A percentile compares a stretch with the other conserved stretches of the same genome.
phyloP scores from a whole-genome alignment of 2,113 vertebrate genomes.

The Thunnus maccoyii region DNA sequence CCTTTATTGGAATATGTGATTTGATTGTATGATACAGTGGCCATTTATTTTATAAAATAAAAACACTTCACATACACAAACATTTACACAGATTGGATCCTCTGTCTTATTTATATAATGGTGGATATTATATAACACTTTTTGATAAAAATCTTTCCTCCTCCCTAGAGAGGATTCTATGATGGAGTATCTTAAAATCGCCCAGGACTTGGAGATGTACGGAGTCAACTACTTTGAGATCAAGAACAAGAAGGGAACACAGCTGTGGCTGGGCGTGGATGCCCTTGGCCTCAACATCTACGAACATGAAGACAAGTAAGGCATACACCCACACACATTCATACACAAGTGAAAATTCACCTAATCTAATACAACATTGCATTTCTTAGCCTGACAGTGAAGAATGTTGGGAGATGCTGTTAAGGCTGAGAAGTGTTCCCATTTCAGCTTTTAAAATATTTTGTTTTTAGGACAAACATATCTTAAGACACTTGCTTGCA shows the following conservation, averaged over 20 bases:
- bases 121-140: too few species aligned
- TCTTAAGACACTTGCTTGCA: not conserved
- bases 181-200: conserved; percentile 99
- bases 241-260: conserved; percentile 98
- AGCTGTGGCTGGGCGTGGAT: conserved; percentile 97
- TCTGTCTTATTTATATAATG: not conserved
- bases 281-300: conserved; percentile 98
- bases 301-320: conserved; percentile 97
- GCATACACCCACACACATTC: conserved; percentile 18
- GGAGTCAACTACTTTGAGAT: conserved; percentile 99
- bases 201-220: conserved; percentile 98
- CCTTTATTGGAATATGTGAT: not conserved
- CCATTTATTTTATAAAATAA: not conserved
- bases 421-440: too few species aligned
- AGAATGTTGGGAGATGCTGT: too few species aligned
- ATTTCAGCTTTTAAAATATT: too few species aligned
- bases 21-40: not conserved
- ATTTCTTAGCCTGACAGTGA: too few species aligned
- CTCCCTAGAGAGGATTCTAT: conserved; percentile 94
- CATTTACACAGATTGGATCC: not conserved
- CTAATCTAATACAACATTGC: too few species aligned
- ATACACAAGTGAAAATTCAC: not conserved
- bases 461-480: too few species aligned
- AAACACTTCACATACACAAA: too few species aligned
- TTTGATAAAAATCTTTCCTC: not conserved